A percentile compares a stretch with the other conserved stretches of the same genome.
phyloP scores from a whole-genome alignment of 2,113 vertebrate species.

The Okapia johnstoni region DNA sequence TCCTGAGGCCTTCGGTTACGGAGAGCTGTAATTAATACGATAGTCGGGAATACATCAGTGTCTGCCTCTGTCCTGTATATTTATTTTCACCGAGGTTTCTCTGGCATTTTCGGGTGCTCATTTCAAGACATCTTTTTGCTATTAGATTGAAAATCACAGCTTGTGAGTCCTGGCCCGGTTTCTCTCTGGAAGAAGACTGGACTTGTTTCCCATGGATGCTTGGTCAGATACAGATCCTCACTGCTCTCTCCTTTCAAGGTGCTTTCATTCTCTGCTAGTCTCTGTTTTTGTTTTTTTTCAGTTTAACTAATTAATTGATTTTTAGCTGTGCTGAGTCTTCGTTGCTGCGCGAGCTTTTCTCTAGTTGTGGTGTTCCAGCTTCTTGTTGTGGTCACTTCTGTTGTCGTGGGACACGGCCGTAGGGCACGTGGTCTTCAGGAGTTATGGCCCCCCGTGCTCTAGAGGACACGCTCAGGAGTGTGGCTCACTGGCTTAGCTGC shows the following conservation, averaged over 20 bases:
- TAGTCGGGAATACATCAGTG: fast-evolving
- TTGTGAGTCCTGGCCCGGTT: not conserved
- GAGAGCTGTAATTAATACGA: fast-evolving
- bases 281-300: not conserved
- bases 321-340: not conserved
- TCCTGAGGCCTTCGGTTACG: not conserved
- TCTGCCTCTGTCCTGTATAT: not conserved
- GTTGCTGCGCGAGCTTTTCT: not conserved
- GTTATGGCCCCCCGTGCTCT: not conserved
- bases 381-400: not conserved
- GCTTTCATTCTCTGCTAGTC: not conserved
- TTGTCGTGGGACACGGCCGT: not conserved
- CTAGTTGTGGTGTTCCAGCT: not conserved
- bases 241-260: not conserved
- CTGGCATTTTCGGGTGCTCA: not conserved
- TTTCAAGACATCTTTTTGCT: slow-evolving; percentile 11
- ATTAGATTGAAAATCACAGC: not conserved
- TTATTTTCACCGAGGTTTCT: not conserved
- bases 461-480: not conserved
- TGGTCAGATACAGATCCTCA: not conserved
- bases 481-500: not conserved
- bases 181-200: not conserved
- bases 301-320: not conserved
- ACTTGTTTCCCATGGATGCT: not conserved
- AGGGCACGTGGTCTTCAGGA: not conserved